These are phyloP conservation scores for Antitype chi DNA, from an alignment of 2,888 invertebrate genomes.

Conservation along the genomic window DNA sequence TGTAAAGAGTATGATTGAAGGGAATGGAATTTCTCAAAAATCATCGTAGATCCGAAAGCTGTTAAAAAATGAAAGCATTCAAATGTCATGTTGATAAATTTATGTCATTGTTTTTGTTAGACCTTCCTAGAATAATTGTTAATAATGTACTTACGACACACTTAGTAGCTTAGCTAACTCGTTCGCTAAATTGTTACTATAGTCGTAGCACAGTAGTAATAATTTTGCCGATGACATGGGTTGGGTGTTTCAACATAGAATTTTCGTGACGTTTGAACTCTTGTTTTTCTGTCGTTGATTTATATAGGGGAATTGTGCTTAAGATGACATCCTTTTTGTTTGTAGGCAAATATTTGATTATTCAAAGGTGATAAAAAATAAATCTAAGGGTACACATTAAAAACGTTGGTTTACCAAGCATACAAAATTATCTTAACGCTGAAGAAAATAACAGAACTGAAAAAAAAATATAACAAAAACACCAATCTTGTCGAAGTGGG, in stretches of 20 bases:
- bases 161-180: slow-evolving; percentile 5
- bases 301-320: too few species aligned
- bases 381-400: too few species aligned
- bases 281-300: neutral
- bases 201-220: neutral
- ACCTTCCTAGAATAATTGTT: slow-evolving; percentile 4
- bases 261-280: slow-evolving; percentile 11
- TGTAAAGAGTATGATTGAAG: slow-evolving; percentile 31
- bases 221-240: neutral
- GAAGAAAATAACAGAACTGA: too few species aligned
- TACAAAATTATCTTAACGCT: too few species aligned
- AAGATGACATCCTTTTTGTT: too few species aligned
- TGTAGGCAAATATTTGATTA: too few species aligned
- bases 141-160: slow-evolving; percentile 12
- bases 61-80: slow-evolving; percentile 6
- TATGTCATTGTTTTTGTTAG: slow-evolving; percentile 3
- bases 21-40: neutral
- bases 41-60: neutral
- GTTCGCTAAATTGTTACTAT: too few species aligned
- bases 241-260: slow-evolving; percentile 2
- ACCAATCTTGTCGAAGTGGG: too few species aligned
- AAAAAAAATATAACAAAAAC: too few species aligned
- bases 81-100: slow-evolving; percentile 8
- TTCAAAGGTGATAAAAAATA: too few species aligned
- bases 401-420: too few species aligned